Evolutionary conservation across 2,113 vertebrate genomes (phyloP).

Genomic region (Laterallus jamaicensis): DNA sequence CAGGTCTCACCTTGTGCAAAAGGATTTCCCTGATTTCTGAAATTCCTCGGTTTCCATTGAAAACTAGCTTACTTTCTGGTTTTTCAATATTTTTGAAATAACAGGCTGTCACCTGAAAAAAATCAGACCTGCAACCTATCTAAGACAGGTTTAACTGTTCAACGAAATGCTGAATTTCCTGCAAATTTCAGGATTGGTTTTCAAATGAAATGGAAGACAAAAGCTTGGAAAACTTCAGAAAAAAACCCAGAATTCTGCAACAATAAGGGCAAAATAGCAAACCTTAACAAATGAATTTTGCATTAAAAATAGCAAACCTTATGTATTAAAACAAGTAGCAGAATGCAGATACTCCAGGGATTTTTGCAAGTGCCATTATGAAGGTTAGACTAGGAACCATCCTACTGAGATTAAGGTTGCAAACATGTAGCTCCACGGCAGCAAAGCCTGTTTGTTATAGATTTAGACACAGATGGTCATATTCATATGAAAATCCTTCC

Average conservation of each 20-base stretch:
- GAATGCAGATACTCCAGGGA: neutral
- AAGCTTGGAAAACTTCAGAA: neutral
- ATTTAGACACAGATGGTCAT: neutral
- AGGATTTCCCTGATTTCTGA: neutral
- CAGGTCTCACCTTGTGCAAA: neutral
- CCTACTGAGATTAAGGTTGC: neutral
- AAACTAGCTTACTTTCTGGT: neutral
- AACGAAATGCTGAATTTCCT: neutral
- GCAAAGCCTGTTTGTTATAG: neutral
- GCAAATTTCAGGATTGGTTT: neutral
- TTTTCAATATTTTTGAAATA: neutral
- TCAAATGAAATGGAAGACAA: neutral
- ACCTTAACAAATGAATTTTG: neutral
- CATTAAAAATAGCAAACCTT: neutral
- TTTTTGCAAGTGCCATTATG: neutral
- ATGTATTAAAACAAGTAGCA: neutral
- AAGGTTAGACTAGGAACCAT: neutral
- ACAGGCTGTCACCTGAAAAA: neutral
- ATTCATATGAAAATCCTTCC: neutral
- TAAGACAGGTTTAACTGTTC: neutral
- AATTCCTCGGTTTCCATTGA: neutral
- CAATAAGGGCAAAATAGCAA: neutral
- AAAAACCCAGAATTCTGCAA: neutral
- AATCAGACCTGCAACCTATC: neutral
- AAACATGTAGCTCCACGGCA: neutral